These are phyloP conservation scores for Drosophila colorata DNA, from an alignment of 2,888 invertebrate species.

Conservation along the genomic window DNA sequence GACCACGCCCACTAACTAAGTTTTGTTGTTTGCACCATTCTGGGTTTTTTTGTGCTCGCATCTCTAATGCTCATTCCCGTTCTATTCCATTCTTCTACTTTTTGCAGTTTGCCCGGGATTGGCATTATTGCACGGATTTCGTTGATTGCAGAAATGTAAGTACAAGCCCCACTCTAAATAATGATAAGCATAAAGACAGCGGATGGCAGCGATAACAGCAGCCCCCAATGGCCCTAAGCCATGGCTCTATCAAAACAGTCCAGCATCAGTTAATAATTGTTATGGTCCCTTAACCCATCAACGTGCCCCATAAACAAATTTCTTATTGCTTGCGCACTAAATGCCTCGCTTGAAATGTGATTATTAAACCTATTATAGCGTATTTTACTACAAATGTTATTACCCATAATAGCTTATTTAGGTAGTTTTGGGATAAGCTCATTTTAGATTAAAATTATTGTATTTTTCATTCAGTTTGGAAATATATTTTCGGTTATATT, in stretches of 20 bases:
- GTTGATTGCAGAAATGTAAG: constrained; percentile 85
- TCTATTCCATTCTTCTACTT: constrained; percentile 7
- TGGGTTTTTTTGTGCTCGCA: constrained; percentile 13
- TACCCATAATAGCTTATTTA: not conserved
- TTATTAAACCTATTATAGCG: not conserved
- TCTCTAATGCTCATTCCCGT: constrained; percentile 11
- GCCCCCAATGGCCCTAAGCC: constrained; percentile 28
- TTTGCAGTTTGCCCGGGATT: constrained; percentile 84
- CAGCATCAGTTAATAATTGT: constrained; percentile 57
- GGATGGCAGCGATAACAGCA: constrained; percentile 36
- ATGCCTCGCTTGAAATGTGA: not conserved
- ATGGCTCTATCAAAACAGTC: constrained; percentile 28
- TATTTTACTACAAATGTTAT: not conserved
- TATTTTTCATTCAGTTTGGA: not conserved
- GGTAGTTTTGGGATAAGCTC: not conserved
- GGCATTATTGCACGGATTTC: constrained; percentile 85
- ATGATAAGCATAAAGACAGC: constrained; percentile 39
- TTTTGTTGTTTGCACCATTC: constrained; percentile 49
- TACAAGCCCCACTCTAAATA: constrained; percentile 44
- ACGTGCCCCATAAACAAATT: not conserved
- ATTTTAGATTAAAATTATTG: not conserved
- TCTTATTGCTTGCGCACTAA: not conserved
- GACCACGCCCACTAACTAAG: constrained; percentile 78
- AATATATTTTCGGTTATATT: not conserved
- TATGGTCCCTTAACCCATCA: constrained; percentile 50